These are phyloP conservation scores for Drosophila maculinotata DNA, from an alignment of 2,888 invertebrate genomes.

Conservation along the genomic window DNA sequence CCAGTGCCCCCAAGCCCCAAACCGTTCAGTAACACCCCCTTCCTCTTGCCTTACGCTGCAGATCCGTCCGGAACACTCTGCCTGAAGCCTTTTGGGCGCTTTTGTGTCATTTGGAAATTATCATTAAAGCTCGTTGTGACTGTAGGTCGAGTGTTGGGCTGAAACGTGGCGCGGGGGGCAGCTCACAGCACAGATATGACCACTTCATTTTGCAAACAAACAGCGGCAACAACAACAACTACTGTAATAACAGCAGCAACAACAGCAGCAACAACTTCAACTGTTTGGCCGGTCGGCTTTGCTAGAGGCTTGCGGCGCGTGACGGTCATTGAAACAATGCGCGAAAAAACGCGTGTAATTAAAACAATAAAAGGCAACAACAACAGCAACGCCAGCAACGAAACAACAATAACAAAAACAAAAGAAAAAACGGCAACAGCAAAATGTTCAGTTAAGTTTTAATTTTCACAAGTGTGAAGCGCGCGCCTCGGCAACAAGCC, in stretches of 20 bases:
- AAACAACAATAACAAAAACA: slow-evolving; percentile 25
- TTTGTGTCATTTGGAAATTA: slow-evolving; percentile 78
- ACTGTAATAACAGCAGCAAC: slow-evolving; percentile 3
- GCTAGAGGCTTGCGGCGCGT: slow-evolving; percentile 66
- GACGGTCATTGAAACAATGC: slow-evolving; percentile 77
- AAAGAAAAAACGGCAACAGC: slow-evolving; percentile 29
- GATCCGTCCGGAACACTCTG: slow-evolving; percentile 10
- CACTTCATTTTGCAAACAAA: slow-evolving; percentile 73
- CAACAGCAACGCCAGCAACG: slow-evolving; percentile 34
- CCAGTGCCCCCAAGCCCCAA: slow-evolving; percentile 2
- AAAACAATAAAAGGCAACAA: slow-evolving; percentile 72
- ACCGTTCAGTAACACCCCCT: slow-evolving; percentile 8
- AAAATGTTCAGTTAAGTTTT: slow-evolving; percentile 76
- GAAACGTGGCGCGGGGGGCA: neutral
- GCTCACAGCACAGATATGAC: slow-evolving; percentile 61
- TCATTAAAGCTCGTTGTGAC: slow-evolving; percentile 61
- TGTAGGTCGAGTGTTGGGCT: neutral
- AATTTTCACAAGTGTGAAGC: slow-evolving; percentile 75
- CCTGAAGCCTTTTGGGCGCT: slow-evolving; percentile 43
- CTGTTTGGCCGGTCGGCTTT: slow-evolving; percentile 40
- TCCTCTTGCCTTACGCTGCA: neutral
- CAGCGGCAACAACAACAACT: slow-evolving; percentile 26
- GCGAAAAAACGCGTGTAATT: slow-evolving; percentile 77
- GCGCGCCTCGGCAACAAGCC: slow-evolving; percentile 59
- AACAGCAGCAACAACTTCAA: slow-evolving; percentile 31